A percentile compares a stretch with the other conserved stretches of the same genome.
Evolutionary conservation across 2,888 invertebrate species (phyloP).

Genomic region (Coelopa pilipes): DNA sequence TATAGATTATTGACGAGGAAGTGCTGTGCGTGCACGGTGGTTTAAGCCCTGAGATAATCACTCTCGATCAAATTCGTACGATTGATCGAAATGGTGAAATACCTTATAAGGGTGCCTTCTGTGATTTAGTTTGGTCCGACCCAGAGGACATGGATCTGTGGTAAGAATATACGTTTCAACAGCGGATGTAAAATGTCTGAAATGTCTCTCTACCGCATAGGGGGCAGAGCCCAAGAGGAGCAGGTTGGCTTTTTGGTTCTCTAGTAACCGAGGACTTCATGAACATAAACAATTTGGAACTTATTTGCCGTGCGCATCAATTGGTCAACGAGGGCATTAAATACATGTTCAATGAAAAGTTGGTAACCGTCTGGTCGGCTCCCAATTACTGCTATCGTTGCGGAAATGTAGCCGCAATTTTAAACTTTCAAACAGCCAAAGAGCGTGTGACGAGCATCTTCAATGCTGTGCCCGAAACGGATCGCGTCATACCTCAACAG

Average conservation of each 20-base stretch:
- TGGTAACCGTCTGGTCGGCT: slow-evolving; percentile 99
- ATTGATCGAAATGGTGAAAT: slow-evolving; percentile 98
- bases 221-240: slow-evolving; percentile 93
- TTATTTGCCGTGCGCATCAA: slow-evolving; percentile 99
- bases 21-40: slow-evolving; percentile 98
- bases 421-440: slow-evolving; percentile 85
- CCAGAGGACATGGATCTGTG: slow-evolving; percentile 96
- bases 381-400: slow-evolving; percentile 99
- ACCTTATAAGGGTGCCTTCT: slow-evolving; percentile 97
- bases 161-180: slow-evolving; percentile 64
- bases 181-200: background rate
- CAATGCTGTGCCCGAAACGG: slow-evolving; percentile 93
- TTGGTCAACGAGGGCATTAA: slow-evolving; percentile 98
- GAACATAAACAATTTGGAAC: slow-evolving; percentile 87
- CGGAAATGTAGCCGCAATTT: slow-evolving; percentile 97
- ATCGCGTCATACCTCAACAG: slow-evolving; percentile 91
- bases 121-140: slow-evolving; percentile 99
- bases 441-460: slow-evolving; percentile 87
- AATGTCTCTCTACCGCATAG: slow-evolving; percentile 61
- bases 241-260: slow-evolving; percentile 97
- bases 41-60: slow-evolving; percentile 94
- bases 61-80: slow-evolving; percentile 94
- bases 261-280: slow-evolving; percentile 95
- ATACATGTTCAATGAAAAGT: slow-evolving; percentile 96
- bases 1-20: slow-evolving; percentile 89